Conservation (phyloP, 2,797 vertebrate species). For the Hafferia zeledoni region DNA sequence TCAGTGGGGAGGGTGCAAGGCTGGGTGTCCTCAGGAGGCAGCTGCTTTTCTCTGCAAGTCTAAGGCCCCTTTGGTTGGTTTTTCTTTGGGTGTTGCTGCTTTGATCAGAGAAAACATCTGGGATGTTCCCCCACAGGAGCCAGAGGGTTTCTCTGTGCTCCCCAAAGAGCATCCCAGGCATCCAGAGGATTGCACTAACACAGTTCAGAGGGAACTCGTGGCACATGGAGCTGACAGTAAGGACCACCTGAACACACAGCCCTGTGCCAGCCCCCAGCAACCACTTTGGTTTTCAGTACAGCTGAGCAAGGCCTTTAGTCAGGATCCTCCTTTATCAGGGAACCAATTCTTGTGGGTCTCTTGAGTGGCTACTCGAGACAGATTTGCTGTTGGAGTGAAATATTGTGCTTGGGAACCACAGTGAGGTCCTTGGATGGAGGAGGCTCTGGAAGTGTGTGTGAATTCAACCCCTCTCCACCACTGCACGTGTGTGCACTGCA, state of each 20-base stretch:
- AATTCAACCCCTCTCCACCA: background rate
- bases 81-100: background rate
- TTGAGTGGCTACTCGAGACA: background rate
- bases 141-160: background rate
- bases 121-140: background rate
- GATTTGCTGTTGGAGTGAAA: conserved; percentile 26
- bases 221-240: background rate
- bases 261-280: background rate
- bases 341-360: conserved; percentile 36
- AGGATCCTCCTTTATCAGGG: conserved; percentile 33
- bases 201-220: background rate
- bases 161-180: background rate
- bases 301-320: background rate
- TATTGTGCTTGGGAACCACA: background rate
- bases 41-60: background rate
- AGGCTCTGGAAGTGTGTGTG: background rate
- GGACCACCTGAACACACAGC: background rate
- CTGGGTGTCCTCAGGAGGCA: background rate
- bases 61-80: background rate
- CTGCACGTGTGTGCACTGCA: background rate
- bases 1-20: background rate
- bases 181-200: background rate
- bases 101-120: background rate
- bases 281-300: background rate
- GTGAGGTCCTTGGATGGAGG: background rate